A percentile compares a stretch with the other conserved stretches of the same genome.
phyloP scores from a whole-genome alignment of 2,888 invertebrate species.

The Xestia ashworthii region DNA sequence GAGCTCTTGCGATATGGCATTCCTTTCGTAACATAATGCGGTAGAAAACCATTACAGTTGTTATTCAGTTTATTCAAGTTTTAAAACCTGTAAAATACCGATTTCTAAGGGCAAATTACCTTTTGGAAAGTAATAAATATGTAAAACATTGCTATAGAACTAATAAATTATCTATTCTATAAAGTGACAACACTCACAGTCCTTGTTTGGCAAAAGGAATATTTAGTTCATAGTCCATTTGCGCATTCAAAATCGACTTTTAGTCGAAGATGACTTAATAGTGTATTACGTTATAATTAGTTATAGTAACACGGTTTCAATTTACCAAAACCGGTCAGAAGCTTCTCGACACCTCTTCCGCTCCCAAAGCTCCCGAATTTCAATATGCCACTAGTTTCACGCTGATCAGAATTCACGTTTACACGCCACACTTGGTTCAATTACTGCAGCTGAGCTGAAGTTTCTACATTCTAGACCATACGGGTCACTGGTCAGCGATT shows the following conservation, averaged over 20 bases:
- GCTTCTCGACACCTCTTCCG: neutral
- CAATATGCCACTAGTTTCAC: slow-evolving; percentile 36
- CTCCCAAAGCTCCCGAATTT: slow-evolving; percentile 25
- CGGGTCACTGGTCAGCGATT: slow-evolving; percentile 52
- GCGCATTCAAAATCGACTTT: no score
- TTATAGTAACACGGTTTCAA: neutral
- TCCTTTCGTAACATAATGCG: neutral
- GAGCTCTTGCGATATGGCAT: slow-evolving; percentile 10
- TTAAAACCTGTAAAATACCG: neutral
- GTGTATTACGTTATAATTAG: neutral
- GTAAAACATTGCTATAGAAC: neutral
- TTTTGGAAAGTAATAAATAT: neutral
- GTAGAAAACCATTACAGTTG: neutral
- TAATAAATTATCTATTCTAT: neutral
- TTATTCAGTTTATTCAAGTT: neutral
- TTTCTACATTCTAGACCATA: slow-evolving; percentile 42
- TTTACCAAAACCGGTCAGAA: neutral
- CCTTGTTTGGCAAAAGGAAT: slow-evolving; percentile 11
- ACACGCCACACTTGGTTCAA: slow-evolving; percentile 48
- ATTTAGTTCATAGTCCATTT: slow-evolving; percentile 6
- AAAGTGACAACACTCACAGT: neutral
- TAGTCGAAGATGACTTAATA: no score
- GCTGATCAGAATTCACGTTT: slow-evolving; percentile 31
- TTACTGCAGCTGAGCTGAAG: slow-evolving; percentile 44
- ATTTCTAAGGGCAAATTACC: neutral